A percentile compares a stretch with the other conserved stretches of the same genome.
These are phyloP conservation scores for Drosophila bocqueti DNA, from an alignment of 1,140 invertebrate species.

Conservation along the genomic window DNA sequence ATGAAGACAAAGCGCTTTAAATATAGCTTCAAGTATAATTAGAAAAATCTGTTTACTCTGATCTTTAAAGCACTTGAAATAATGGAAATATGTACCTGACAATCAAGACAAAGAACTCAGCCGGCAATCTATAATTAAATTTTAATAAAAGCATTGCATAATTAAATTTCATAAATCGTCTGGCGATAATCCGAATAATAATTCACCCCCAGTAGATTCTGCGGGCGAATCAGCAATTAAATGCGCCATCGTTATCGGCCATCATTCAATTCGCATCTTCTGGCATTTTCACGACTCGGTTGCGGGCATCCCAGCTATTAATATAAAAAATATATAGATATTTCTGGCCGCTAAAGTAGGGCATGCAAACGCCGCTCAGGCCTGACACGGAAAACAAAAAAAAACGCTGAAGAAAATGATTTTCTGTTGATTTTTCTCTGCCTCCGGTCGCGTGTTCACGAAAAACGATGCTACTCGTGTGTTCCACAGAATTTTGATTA, in stretches of 20 bases:
- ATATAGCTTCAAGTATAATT: constrained; percentile 1
- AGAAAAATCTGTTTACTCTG: constrained; percentile 8
- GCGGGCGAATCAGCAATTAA: constrained; percentile 40
- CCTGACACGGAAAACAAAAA: constrained; percentile 39
- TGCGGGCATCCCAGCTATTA: constrained; percentile 45
- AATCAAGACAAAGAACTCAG: constrained; percentile 10
- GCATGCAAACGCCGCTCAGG: constrained; percentile 65
- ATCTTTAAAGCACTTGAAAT: constrained; percentile 1
- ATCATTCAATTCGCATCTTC: constrained; percentile 41
- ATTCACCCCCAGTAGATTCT: constrained; percentile 23
- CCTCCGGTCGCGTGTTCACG: constrained; percentile 66
- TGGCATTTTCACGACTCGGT: constrained; percentile 41
- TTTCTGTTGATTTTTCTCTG: constrained; percentile 72
- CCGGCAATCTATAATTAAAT: constrained; percentile 22
- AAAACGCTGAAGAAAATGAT: constrained; percentile 32
- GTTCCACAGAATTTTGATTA: constrained; percentile 38
- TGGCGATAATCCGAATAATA: constrained; percentile 24
- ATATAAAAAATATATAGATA: constrained; percentile 42
- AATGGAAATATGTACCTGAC: constrained; percentile 1
- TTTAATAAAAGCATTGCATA: constrained; percentile 42
- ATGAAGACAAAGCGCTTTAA: constrained; percentile 1
- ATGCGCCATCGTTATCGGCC: constrained; percentile 30
- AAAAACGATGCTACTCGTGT: constrained; percentile 50
- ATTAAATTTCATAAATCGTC: constrained; percentile 33
- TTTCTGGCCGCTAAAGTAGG: constrained; percentile 56